Conservation (phyloP, 2,113 vertebrate genomes). For the Notarius quadriscutis region DNA sequence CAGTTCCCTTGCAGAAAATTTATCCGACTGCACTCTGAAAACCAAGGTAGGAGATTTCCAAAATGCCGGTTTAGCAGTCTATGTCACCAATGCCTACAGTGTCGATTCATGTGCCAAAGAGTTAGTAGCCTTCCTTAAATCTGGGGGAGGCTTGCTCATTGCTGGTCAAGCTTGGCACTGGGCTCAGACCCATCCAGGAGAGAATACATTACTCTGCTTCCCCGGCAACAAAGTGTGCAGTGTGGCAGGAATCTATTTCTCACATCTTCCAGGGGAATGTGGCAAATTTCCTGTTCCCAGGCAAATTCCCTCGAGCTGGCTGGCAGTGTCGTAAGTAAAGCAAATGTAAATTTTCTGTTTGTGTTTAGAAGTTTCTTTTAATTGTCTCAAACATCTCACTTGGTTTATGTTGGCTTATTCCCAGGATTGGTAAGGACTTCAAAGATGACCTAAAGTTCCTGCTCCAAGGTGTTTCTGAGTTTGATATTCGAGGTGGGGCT, state of each 20-base stretch:
- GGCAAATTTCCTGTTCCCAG: conserved; percentile 73
- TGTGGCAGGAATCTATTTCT: conserved; percentile 85
- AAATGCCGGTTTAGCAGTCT: conserved; percentile 62
- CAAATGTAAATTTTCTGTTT: neutral
- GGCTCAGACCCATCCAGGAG: conserved; percentile 68
- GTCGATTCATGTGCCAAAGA: conserved; percentile 59
- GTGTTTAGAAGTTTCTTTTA: neutral
- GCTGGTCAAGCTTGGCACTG: conserved; percentile 85
- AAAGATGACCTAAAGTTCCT: conserved; percentile 70
- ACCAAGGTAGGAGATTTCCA: conserved; percentile 63
- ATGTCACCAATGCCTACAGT: conserved; percentile 77
- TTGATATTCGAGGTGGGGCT: conserved; percentile 56
- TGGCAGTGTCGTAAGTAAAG: conserved; percentile 77
- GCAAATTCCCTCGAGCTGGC: conserved; percentile 80
- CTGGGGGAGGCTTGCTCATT: conserved; percentile 82
- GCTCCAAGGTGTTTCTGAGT: conserved; percentile 67
- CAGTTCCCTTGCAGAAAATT: conserved; percentile 67
- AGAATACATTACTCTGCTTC: conserved; percentile 76
- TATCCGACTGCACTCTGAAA: conserved; percentile 58
- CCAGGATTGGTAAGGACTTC: conserved; percentile 69
- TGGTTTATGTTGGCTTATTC: neutral
- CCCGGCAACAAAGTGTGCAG: conserved; percentile 84
- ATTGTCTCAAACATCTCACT: neutral
- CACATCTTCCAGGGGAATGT: conserved; percentile 62
- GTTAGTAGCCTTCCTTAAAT: conserved; percentile 77